phyloP scores from a whole-genome alignment of 2,113 vertebrate genomes.

The Trichomycterus rosablanca region DNA sequence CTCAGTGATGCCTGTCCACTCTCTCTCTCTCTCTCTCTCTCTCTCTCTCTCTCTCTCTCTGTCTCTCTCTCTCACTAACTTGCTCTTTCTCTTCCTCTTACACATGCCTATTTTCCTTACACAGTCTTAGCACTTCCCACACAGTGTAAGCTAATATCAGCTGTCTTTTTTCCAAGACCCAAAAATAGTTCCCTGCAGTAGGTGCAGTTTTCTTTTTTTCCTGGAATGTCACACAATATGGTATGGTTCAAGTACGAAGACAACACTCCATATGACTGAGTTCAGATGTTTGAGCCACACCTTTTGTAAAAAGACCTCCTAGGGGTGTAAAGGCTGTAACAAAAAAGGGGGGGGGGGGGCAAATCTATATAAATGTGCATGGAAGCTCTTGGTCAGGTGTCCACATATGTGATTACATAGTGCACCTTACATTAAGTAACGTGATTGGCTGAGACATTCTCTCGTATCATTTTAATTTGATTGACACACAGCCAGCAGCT shows the following conservation, averaged over 20 bases:
- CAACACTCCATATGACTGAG: too few species aligned
- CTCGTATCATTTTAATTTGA: slow-evolving; percentile 39
- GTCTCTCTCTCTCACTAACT: slow-evolving; percentile 19
- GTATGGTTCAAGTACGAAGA: too few species aligned
- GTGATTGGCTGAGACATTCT: slow-evolving; percentile 62
- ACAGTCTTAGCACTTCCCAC: slow-evolving; percentile 28
- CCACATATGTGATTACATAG: too few species aligned
- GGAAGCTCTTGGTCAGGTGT: too few species aligned
- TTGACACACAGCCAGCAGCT: slow-evolving; percentile 52
- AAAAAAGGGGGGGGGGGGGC: too few species aligned
- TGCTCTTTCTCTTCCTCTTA: too few species aligned
- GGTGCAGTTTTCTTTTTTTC: slow-evolving; percentile 57
- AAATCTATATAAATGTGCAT: too few species aligned
- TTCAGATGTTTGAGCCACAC: too few species aligned
- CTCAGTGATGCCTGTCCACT: too few species aligned
- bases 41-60: slow-evolving; percentile 30
- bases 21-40: slow-evolving; percentile 36
- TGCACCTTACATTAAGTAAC: slow-evolving; percentile 48
- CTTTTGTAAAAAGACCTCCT: too few species aligned
- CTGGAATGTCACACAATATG: slow-evolving; percentile 24
- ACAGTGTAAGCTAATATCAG: slow-evolving; percentile 59
- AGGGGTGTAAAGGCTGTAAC: too few species aligned
- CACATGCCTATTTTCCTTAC: slow-evolving; percentile 6
- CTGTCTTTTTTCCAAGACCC: slow-evolving; percentile 40
- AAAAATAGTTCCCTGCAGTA: slow-evolving; percentile 61